Conservation (phyloP, 1,140 invertebrate genomes). For the Nixonia krombeini region DNA sequence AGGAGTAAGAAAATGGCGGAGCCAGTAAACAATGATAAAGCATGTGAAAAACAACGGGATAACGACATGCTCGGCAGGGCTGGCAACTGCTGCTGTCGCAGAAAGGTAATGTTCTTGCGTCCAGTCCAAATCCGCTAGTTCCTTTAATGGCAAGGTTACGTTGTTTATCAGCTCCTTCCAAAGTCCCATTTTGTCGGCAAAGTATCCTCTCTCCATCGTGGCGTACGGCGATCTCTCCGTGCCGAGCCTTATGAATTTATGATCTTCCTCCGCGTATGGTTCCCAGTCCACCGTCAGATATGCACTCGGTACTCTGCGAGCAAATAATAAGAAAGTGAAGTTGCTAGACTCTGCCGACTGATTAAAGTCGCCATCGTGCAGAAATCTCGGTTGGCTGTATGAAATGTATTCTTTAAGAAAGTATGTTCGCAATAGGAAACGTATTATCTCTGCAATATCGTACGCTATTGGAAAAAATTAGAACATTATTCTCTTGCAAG, state of each 20-base stretch:
- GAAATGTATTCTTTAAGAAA: too few relatives aligned
- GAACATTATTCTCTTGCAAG: too few relatives aligned
- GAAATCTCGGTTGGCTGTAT: not conserved
- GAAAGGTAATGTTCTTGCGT: conserved; percentile 4
- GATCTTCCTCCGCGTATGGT: conserved; percentile 49
- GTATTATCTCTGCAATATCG: too few relatives aligned
- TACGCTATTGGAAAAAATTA: too few relatives aligned
- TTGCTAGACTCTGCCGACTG: too few relatives aligned
- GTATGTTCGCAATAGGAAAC: too few relatives aligned
- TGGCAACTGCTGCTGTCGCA: conserved; percentile 4
- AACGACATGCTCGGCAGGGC: not conserved
- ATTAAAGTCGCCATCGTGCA: too few relatives aligned
- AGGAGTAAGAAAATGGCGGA: too few relatives aligned
- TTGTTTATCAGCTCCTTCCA: conserved; percentile 50
- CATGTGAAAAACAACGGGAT: not conserved
- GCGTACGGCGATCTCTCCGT: conserved; percentile 36
- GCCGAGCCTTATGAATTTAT: conserved; percentile 55
- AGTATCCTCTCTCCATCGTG: conserved; percentile 47
- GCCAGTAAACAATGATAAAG: too few relatives aligned
- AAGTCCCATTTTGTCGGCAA: conserved; percentile 54
- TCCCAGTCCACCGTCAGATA: conserved; percentile 47
- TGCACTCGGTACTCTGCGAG: conserved; percentile 54
- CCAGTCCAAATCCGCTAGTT: conserved; percentile 14
- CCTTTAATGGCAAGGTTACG: conserved; percentile 23
- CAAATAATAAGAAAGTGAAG: too few relatives aligned